phyloP scores from a whole-genome alignment of 2,797 vertebrate species.

The Platyrinchus mystaceus region DNA sequence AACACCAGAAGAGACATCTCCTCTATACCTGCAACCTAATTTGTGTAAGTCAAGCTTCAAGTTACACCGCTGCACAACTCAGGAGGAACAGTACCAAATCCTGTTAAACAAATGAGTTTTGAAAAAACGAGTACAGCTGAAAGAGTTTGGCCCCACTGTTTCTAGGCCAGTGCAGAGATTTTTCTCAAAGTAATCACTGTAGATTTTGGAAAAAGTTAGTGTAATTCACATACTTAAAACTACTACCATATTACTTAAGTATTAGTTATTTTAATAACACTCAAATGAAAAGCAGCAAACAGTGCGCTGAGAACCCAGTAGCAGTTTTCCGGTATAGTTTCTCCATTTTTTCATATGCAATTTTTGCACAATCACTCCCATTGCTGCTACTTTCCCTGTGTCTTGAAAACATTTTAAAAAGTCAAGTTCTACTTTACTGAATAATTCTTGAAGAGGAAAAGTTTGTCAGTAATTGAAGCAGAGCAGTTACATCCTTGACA shows the following conservation, averaged over 20 bases:
- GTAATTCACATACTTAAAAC: neutral
- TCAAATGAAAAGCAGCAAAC: neutral
- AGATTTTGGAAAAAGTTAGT: neutral
- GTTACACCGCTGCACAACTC: neutral
- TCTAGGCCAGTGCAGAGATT: neutral
- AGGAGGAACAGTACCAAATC: neutral
- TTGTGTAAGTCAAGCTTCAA: neutral
- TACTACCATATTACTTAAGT: neutral
- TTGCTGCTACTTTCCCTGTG: neutral
- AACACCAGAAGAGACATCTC: neutral
- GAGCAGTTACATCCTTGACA: neutral
- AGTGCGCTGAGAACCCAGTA: neutral
- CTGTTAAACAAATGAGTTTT: neutral
- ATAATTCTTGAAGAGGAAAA: neutral
- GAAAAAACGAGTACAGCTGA: neutral
- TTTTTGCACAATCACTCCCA: neutral
- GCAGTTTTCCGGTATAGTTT: neutral
- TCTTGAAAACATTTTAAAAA: neutral
- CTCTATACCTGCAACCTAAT: neutral
- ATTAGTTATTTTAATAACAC: neutral
- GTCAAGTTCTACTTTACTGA: neutral
- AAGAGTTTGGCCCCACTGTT: neutral
- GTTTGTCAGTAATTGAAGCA: neutral
- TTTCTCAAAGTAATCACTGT: neutral
- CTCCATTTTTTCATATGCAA: neutral